These are phyloP conservation scores for Lepidiolamprologus cunningtoni DNA, from an alignment of 2,113 vertebrate genomes.

Conservation along the genomic window DNA sequence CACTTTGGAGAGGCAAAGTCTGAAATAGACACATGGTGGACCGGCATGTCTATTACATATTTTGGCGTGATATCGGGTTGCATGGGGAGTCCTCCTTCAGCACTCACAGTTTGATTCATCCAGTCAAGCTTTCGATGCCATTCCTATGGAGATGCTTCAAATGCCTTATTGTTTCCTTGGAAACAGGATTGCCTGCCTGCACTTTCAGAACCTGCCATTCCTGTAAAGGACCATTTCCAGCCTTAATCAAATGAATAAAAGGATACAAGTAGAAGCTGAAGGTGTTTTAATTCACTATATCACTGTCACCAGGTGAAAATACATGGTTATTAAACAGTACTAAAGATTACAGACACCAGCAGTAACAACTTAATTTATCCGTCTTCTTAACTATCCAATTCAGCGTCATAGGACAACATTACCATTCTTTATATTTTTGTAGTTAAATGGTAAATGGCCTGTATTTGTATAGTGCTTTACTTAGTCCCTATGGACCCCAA, in stretches of 20 bases:
- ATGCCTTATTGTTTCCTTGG: slow-evolving; percentile 20
- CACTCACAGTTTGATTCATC: not conserved
- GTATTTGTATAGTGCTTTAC: not conserved
- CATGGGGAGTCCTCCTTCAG: not conserved
- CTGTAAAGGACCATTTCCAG: not conserved
- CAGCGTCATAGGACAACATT: not conserved
- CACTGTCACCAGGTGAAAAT: not conserved
- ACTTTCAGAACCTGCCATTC: not conserved
- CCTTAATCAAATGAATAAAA: not conserved
- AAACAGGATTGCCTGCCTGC: slow-evolving; percentile 10
- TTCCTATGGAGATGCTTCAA: not conserved
- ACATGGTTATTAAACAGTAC: not conserved
- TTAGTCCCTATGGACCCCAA: too few species aligned
- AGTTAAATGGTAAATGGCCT: not conserved
- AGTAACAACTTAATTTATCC: not conserved
- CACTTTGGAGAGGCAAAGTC: not conserved
- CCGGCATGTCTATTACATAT: not conserved
- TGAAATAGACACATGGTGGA: not conserved
- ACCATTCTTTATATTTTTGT: not conserved
- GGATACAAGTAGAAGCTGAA: not conserved
- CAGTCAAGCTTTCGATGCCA: not conserved
- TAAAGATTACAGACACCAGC: not conserved
- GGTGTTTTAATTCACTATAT: not conserved
- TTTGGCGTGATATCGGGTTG: not conserved
- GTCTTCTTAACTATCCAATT: not conserved